phyloP scores from a whole-genome alignment of 2,113 vertebrate species.

The Hypocryptadius cinnamomeus region DNA sequence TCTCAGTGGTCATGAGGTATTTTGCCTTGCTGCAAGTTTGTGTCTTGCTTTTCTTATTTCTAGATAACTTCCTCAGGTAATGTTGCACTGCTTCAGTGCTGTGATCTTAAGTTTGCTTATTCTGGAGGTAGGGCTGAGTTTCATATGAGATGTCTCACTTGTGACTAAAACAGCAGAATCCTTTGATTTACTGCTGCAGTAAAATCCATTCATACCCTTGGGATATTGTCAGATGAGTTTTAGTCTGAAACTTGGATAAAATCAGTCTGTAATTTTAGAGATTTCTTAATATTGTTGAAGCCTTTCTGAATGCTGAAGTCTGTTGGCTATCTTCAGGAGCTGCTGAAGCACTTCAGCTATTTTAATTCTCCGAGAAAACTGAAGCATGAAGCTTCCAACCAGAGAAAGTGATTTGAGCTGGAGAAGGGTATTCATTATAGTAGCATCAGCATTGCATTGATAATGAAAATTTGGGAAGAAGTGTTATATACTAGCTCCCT shows the following conservation, averaged over 20 bases:
- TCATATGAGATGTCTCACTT: not conserved
- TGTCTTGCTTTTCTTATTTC: not conserved
- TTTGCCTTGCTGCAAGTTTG: not conserved
- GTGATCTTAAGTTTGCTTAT: not conserved
- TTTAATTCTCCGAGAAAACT: not conserved
- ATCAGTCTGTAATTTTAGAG: not conserved
- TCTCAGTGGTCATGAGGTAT: not conserved
- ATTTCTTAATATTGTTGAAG: not conserved
- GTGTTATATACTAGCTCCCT: not conserved
- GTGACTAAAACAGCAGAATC: not conserved
- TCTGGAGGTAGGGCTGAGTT: not conserved
- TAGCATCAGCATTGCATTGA: not conserved
- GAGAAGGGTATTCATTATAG: not conserved
- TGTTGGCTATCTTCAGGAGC: not conserved
- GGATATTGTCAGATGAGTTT: not conserved
- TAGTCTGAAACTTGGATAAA: not conserved
- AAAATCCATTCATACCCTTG: not conserved
- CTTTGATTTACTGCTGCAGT: not conserved
- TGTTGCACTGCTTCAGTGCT: not conserved
- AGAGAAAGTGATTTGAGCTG: not conserved
- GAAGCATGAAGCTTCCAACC: not conserved
- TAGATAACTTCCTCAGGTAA: not conserved
- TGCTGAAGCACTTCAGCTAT: not conserved
- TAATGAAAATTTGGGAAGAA: not conserved
- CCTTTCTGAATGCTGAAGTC: not conserved